Evolutionary conservation across 2,113 vertebrate species (phyloP).

Genomic region (Dicerorhinus sumatrensis): DNA sequence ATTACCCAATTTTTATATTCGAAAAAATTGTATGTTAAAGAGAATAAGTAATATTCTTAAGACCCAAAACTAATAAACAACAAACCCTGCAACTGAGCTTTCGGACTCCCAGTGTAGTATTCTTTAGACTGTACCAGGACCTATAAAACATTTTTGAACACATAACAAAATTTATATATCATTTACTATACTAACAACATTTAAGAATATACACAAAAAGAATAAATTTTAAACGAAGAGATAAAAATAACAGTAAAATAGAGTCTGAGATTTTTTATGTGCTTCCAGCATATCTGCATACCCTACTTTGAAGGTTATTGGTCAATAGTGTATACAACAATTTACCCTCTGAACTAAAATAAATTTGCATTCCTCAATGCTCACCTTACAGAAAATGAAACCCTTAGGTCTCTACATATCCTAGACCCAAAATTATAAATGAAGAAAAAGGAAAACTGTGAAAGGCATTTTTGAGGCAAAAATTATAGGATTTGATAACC

Average conservation of each 20-base stretch:
- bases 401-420: neutral
- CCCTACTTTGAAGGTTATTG: neutral
- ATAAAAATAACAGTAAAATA: neutral
- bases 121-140: neutral
- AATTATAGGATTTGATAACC: neutral
- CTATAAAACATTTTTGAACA: neutral
- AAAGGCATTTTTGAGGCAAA: neutral
- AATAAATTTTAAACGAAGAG: neutral
- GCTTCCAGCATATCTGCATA: neutral
- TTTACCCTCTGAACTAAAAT: neutral
- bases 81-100: neutral
- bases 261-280: neutral
- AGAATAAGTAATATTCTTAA: constrained; percentile 1
- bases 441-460: neutral
- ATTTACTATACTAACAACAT: neutral
- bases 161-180: neutral
- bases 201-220: neutral
- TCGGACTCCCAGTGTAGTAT: neutral
- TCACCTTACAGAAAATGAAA: neutral
- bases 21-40: neutral
- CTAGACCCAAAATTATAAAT: neutral
- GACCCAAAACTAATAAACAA: neutral
- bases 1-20: neutral
- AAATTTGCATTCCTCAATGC: neutral
- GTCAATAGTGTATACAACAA: neutral